Evolutionary conservation across 2,797 vertebrate genomes (phyloP).

Genomic region (Aldrovandia affinis): DNA sequence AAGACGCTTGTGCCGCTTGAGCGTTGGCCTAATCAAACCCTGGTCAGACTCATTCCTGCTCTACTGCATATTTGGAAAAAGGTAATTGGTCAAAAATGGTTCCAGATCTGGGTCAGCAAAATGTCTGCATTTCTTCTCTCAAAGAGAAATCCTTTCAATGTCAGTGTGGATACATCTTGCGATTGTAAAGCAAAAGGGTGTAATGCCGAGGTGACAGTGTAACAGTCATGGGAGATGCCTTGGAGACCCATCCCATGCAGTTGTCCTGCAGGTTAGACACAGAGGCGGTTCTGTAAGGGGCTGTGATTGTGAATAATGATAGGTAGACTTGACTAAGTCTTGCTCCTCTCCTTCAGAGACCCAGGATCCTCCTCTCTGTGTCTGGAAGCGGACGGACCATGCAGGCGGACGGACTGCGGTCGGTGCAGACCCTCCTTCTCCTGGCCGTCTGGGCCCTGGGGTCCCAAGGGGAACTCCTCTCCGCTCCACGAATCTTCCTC

Average conservation of each 20-base stretch:
- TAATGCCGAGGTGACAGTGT: not conserved
- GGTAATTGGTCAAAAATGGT: not conserved
- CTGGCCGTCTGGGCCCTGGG: slow-evolving; percentile 59
- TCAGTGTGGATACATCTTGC: not conserved
- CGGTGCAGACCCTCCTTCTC: slow-evolving; percentile 62
- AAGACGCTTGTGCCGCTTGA: not conserved
- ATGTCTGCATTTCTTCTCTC: not conserved
- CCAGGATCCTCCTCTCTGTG: slow-evolving; percentile 38
- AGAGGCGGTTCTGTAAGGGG: not conserved
- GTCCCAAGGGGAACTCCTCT: slow-evolving; percentile 63
- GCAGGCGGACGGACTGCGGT: slow-evolving; percentile 67
- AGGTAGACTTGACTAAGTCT: not conserved
- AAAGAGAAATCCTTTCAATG: not conserved
- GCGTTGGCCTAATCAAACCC: not conserved
- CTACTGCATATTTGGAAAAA: not conserved
- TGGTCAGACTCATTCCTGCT: not conserved
- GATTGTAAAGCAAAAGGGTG: not conserved
- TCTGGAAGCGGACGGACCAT: slow-evolving; percentile 63
- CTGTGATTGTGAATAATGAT: not conserved
- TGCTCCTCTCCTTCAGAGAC: slow-evolving; percentile 51
- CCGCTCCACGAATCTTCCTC: slow-evolving; percentile 77
- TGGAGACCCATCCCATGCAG: not conserved
- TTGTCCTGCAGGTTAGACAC: not conserved
- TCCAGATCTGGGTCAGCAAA: not conserved
- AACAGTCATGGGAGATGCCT: not conserved